phyloP scores from a whole-genome alignment of 1,140 invertebrate genomes.

The Psilanteris sp. region DNA sequence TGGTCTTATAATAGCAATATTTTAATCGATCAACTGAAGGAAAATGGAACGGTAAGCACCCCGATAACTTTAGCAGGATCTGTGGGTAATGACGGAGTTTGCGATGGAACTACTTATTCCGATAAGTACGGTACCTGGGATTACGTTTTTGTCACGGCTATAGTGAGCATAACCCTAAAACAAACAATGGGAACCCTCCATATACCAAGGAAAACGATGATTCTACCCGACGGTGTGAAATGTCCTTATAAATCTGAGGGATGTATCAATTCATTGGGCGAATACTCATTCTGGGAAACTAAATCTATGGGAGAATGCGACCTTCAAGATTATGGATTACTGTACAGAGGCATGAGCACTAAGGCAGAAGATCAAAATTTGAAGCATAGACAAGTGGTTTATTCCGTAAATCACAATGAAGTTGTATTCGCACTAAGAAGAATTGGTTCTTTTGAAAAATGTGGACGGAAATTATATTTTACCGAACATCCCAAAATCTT shows the following conservation, averaged over 20 bases:
- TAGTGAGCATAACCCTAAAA: neutral
- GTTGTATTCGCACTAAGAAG: constrained; percentile 3
- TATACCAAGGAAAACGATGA: neutral
- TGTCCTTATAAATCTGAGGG: neutral
- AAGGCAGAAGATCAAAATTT: neutral
- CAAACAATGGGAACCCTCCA: too few species aligned
- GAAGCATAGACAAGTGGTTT: neutral
- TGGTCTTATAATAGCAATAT: neutral
- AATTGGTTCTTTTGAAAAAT: too few species aligned
- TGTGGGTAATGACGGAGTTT: neutral
- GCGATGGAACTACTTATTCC: neutral
- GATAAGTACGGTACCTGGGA: constrained; percentile 1
- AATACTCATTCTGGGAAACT: neutral
- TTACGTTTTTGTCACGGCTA: neutral
- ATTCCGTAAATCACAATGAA: neutral
- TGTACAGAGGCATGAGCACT: constrained; percentile 2
- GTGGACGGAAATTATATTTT: constrained; percentile 34
- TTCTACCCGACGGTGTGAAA: neutral
- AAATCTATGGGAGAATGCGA: neutral
- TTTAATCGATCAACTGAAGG: neutral
- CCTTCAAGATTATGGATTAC: neutral
- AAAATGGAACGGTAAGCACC: neutral
- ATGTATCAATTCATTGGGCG: neutral
- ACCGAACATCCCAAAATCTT: too few species aligned
- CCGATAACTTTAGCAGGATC: neutral